These are phyloP conservation scores for Ichneumoninae sp. DNA, from an alignment of 2,888 invertebrate species.

Conservation along the genomic window DNA sequence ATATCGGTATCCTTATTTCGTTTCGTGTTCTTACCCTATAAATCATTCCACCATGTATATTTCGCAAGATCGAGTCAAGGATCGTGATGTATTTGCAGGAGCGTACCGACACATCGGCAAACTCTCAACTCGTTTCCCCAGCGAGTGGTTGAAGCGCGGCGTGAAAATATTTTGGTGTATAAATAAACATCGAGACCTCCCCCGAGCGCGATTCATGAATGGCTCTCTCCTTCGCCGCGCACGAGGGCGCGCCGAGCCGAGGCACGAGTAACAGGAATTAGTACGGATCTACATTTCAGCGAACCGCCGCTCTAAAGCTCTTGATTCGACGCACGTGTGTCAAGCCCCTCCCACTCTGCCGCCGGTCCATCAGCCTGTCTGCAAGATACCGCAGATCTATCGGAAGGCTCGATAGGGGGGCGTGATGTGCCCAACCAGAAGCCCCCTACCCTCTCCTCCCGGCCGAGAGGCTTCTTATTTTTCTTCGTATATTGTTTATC, in stretches of 20 bases:
- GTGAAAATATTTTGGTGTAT: constrained; percentile 71
- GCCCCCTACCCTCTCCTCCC: neutral
- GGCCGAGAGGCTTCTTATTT: neutral
- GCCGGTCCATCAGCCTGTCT: neutral
- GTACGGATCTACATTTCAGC: constrained; percentile 20
- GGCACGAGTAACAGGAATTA: constrained; percentile 15
- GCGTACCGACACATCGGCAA: neutral
- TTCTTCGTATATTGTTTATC: neutral
- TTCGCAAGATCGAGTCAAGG: neutral
- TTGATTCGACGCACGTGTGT: constrained; percentile 61
- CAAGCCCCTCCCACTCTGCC: neutral
- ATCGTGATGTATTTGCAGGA: neutral
- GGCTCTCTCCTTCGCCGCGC: constrained; percentile 62
- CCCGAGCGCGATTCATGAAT: constrained; percentile 78
- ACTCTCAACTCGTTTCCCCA: neutral
- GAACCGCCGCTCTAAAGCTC: constrained; percentile 13
- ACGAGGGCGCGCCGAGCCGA: neutral
- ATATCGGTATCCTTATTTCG: neutral
- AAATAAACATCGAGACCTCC: constrained; percentile 75
- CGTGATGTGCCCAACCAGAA: neutral
- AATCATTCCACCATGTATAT: neutral
- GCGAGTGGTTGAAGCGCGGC: constrained; percentile 19
- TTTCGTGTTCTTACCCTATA: neutral
- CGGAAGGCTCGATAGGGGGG: neutral
- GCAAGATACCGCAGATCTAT: neutral